These are phyloP conservation scores for Rugalucina vietnamica DNA, from an alignment of 2,888 invertebrate species.

Conservation along the genomic window DNA sequence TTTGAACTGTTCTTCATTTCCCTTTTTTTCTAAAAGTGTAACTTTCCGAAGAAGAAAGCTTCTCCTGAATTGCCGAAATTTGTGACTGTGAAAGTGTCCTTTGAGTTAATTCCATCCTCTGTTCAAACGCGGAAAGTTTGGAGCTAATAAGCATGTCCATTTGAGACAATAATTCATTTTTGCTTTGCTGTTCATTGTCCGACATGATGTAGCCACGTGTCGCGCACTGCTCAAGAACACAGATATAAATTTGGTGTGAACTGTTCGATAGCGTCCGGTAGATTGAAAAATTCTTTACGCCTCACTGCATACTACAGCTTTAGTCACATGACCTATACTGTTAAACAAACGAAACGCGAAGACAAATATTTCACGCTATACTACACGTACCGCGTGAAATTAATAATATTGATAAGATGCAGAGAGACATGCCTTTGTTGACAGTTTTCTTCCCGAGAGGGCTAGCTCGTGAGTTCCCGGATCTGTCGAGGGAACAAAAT, in stretches of 20 bases:
- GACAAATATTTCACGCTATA: background rate
- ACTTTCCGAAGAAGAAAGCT: background rate
- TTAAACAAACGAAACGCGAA: background rate
- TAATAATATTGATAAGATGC: too few species aligned
- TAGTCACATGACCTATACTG: background rate
- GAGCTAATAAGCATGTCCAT: background rate
- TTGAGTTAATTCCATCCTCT: background rate
- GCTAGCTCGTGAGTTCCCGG: too few species aligned
- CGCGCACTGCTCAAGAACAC: background rate
- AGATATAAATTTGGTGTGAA: background rate
- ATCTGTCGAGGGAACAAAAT: too few species aligned
- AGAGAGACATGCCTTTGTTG: too few species aligned
- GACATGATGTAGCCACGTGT: background rate
- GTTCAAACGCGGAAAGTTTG: background rate
- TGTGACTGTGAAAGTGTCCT: background rate
- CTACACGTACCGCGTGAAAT: background rate
- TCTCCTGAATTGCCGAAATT: background rate
- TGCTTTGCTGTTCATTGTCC: background rate
- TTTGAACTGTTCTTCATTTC: slow-evolving; percentile 39
- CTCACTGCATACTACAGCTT: background rate
- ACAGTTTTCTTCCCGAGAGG: too few species aligned
- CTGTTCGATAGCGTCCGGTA: background rate
- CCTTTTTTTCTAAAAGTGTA: slow-evolving; percentile 17
- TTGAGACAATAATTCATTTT: background rate
- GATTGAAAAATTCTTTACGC: background rate